Conservation (phyloP, 2,113 vertebrate species). For the Pachypanchax playfairii region DNA sequence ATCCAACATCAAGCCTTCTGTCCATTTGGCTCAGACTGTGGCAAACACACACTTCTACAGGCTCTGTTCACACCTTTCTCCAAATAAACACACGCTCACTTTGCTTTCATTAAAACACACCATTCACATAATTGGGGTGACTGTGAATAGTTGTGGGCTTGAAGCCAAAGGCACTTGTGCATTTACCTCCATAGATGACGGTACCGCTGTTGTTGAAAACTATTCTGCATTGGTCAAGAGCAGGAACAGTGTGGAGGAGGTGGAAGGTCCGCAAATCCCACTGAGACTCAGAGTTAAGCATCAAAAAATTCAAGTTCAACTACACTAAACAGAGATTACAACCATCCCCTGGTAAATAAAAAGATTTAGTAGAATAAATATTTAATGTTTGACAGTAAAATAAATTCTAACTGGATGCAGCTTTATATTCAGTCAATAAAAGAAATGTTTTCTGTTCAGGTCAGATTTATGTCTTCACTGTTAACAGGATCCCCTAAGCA, state of each 20-base stretch:
- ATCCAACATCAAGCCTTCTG: constrained; percentile 44
- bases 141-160: constrained; percentile 21
- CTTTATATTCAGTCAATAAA: constrained; percentile 11
- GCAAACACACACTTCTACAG: constrained; percentile 5
- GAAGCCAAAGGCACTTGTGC: constrained; percentile 1
- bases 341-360: constrained; percentile 12
- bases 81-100: constrained; percentile 43
- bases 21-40: constrained; percentile 56
- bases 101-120: constrained; percentile 35
- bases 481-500: not conserved
- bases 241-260: constrained; percentile 95
- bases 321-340: constrained; percentile 23
- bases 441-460: not conserved
- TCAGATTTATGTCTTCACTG: not conserved
- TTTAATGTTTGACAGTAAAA: constrained; percentile 47
- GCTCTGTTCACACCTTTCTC: constrained; percentile 52
- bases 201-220: constrained; percentile 99
- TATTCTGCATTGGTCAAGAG: constrained; percentile 98
- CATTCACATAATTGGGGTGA: constrained; percentile 38
- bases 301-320: constrained; percentile 19
- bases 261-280: constrained; percentile 98
- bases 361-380: constrained; percentile 46
- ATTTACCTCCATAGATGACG: constrained; percentile 97
- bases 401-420: constrained; percentile 19
- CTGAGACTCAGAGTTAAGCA: constrained; percentile 83